Percentiles rank a stretch among this genome's conserved stretches.
These are phyloP conservation scores for Clamator glandarius DNA, from an alignment of 2,797 vertebrate genomes.

Conservation along the genomic window DNA sequence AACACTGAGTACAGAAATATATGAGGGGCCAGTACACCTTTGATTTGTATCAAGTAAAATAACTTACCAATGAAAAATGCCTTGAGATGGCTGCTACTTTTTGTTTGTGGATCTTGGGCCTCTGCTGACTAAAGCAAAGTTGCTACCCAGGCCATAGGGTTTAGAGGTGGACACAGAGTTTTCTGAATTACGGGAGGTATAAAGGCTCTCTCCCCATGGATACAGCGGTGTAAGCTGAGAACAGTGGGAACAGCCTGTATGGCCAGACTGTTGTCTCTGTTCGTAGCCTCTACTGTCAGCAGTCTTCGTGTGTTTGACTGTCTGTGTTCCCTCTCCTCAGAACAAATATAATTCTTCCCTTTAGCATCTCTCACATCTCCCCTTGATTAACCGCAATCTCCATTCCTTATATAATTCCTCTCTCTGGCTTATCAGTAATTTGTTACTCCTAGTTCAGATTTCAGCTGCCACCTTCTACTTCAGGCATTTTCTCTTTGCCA, in stretches of 20 bases:
- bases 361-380: not conserved
- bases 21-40: not conserved
- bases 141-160: not conserved
- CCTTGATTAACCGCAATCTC: not conserved
- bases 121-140: not conserved
- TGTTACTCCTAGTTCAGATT: not conserved
- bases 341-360: not conserved
- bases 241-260: not conserved
- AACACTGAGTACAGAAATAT: not conserved
- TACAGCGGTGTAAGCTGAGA: constrained; percentile 5
- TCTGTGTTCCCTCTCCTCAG: not conserved
- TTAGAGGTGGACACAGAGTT: not conserved
- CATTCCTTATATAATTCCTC: not conserved
- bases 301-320: not conserved
- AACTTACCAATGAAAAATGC: not conserved
- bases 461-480: not conserved
- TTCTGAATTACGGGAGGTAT: not conserved
- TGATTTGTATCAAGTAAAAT: not conserved
- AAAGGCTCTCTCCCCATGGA: not conserved
- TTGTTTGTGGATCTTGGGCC: not conserved
- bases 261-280: not conserved
- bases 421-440: not conserved
- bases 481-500: not conserved
- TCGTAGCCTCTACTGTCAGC: not conserved
- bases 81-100: not conserved